These are phyloP conservation scores for Megaustenia siamemsis DNA, from an alignment of 2,888 invertebrate species.

Conservation along the genomic window DNA sequence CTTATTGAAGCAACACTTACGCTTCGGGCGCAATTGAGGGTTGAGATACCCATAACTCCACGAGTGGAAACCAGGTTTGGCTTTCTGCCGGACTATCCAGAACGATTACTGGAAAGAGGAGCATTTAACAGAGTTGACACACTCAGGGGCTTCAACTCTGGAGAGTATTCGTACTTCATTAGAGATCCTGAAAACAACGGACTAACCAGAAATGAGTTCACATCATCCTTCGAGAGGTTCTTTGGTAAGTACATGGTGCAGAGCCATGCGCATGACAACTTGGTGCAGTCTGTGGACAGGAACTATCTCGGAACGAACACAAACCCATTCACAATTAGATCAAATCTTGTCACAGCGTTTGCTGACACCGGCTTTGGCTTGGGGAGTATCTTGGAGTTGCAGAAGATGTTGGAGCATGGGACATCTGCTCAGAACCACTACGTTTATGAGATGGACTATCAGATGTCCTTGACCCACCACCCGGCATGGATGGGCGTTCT, in stretches of 20 bases:
- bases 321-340: not conserved
- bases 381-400: slow-evolving; percentile 6
- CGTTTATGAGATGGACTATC: slow-evolving; percentile 30
- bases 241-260: slow-evolving; percentile 3
- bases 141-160: slow-evolving; percentile 27
- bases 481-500: slow-evolving; percentile 29
- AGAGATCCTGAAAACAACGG: slow-evolving; percentile 36
- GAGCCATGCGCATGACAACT: not conserved
- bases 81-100: slow-evolving; percentile 45
- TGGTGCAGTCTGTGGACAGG: not conserved
- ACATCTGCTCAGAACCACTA: not conserved
- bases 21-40: not conserved
- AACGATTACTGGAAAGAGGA: slow-evolving; percentile 8
- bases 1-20: not conserved
- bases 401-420: slow-evolving; percentile 25
- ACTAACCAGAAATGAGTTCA: slow-evolving; percentile 22
- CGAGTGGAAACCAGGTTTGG: slow-evolving; percentile 38
- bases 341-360: slow-evolving; percentile 16
- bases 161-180: slow-evolving; percentile 23
- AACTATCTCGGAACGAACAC: slow-evolving; percentile 13
- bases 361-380: slow-evolving; percentile 13
- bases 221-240: not conserved
- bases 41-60: slow-evolving; percentile 15
- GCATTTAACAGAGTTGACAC: slow-evolving; percentile 37
- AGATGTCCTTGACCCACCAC: slow-evolving; percentile 7